Conservation (phyloP, 2,113 vertebrate species). For the Phyllostomus discolor region DNA sequence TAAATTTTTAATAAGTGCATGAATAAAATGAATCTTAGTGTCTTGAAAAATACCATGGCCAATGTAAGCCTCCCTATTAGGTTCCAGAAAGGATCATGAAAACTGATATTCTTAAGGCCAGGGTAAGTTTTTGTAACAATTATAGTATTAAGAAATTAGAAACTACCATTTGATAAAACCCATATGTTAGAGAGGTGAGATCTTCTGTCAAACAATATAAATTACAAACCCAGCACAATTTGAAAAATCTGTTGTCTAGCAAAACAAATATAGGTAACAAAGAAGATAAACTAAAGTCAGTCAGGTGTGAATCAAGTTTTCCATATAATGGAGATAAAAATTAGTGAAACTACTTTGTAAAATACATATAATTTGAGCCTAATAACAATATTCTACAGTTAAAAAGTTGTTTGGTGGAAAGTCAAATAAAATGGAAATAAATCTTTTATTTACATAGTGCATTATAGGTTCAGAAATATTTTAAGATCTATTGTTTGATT, state of each 20-base stretch:
- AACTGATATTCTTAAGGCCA: background rate
- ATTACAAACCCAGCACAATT: background rate
- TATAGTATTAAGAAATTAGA: conserved; percentile 2
- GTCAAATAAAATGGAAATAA: conserved; percentile 15
- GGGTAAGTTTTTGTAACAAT: background rate
- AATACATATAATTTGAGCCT: background rate
- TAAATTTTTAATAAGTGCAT: background rate
- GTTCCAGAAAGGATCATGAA: background rate
- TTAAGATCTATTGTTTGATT: background rate
- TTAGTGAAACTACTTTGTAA: background rate
- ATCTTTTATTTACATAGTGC: background rate
- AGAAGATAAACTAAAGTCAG: background rate
- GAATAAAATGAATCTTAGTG: background rate
- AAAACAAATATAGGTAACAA: background rate
- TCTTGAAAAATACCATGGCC: background rate
- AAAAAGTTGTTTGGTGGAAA: background rate
- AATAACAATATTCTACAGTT: background rate
- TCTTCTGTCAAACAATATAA: background rate
- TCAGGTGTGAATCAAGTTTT: background rate
- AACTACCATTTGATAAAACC: background rate
- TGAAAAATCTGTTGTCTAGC: background rate
- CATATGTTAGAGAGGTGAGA: background rate
- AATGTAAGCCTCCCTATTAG: background rate
- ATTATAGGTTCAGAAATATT: background rate
- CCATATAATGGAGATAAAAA: background rate